Base-by-base conservation (phyloP, 2,797 vertebrate species). In the Characodon lateralis region DNA sequence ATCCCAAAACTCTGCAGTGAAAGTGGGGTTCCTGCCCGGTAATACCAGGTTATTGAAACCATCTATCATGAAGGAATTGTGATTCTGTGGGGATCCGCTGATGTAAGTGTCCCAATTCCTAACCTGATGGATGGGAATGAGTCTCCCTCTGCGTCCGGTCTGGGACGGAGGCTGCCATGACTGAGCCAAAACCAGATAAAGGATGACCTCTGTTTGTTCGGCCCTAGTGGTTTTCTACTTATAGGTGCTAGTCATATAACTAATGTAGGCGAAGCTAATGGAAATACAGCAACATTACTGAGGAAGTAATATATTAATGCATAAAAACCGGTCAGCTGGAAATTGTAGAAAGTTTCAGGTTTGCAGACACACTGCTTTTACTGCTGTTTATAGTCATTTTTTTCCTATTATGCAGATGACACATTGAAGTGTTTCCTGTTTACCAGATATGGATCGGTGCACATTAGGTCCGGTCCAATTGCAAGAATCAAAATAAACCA, bases 31-130 rank as follows among this genome's bases (percentile, higher is more conserved):
- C 50, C 59, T 74, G 73, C 39, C 82, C 69, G 73, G 70, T 77
- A 72, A 85, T 82, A 48, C 51, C 69, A 65, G 39, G 63, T 88
- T 83, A 85, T 80, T 89, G 78, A 79, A 85, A 71, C 56, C 20
- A 86, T 91, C 83, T 72, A 82, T 77, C 71, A 85, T 1, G 14
- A n/a, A 72, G n/a, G 51, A 26, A 71, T 65, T 73, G 72, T 31
- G 72, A 76, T 77, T 48, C 48, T 24, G 18, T 77, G 59, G 82
- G 74, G 80, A 55, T 59, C 68, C 1, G 2, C 73, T 78, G 75
- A 55, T 39, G 28, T 71, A 76, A 72, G 72, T 56, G 78, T 73
- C 69, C 78, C 71, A 75, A 3, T 78, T 79, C 58, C 78, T n/a
- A 0, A 41, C 35, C 14, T 65, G 76, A 86, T 66, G 65, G 84